phyloP scores from a whole-genome alignment of 2,888 invertebrate genomes.

The Tanytarsus gracilentus region DNA sequence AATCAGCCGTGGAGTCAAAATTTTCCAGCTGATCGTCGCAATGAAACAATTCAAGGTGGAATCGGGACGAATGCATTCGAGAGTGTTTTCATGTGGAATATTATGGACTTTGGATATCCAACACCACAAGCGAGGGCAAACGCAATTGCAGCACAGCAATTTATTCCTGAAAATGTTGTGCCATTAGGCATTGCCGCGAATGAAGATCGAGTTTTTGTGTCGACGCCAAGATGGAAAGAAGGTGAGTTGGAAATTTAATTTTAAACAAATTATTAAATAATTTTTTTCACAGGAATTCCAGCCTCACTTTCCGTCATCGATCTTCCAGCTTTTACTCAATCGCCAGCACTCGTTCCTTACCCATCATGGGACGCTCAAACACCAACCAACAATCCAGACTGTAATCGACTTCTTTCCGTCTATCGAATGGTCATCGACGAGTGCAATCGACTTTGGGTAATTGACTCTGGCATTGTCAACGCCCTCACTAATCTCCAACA shows the following conservation, averaged over 20 bases:
- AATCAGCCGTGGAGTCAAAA: too few species aligned
- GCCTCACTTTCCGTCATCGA: slow-evolving; percentile 51
- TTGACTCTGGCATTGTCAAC: slow-evolving; percentile 71
- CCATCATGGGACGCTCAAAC: slow-evolving; percentile 55
- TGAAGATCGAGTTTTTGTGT: slow-evolving; percentile 60
- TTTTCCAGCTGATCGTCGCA: not conserved
- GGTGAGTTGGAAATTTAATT: slow-evolving; percentile 40
- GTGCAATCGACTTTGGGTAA: slow-evolving; percentile 68
- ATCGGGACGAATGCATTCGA: slow-evolving; percentile 32
- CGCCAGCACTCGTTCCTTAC: slow-evolving; percentile 61
- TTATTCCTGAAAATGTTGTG: slow-evolving; percentile 61
- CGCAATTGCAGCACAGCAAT: slow-evolving; percentile 54
- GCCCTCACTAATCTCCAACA: slow-evolving; percentile 57
- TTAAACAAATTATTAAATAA: not conserved
- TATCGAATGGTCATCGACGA: slow-evolving; percentile 65
- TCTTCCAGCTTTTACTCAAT: slow-evolving; percentile 46
- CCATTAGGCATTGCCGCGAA: slow-evolving; percentile 66
- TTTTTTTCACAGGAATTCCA: slow-evolving; percentile 45
- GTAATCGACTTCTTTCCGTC: slow-evolving; percentile 64
- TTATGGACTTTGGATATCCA: slow-evolving; percentile 63
- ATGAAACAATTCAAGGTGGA: slow-evolving; percentile 12
- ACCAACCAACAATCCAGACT: slow-evolving; percentile 44
- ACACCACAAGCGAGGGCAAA: slow-evolving; percentile 48
- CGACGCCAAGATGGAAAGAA: slow-evolving; percentile 65
- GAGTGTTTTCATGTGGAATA: slow-evolving; percentile 64